These are phyloP conservation scores for Urosaurus nigricauda DNA, from an alignment of 2,797 vertebrate species.

Conservation along the genomic window DNA sequence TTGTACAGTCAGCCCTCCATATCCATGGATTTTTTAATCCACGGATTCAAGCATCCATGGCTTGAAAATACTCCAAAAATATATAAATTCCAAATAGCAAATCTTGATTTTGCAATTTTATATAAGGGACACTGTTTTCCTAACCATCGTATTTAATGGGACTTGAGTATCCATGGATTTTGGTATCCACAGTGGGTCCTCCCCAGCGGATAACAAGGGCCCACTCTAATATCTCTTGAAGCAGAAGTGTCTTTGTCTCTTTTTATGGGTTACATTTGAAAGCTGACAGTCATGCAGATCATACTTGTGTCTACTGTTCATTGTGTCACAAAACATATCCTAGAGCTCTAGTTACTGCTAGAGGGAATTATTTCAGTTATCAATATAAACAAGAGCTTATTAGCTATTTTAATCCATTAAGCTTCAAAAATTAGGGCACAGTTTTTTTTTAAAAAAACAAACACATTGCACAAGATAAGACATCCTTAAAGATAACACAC, in stretches of 20 bases:
- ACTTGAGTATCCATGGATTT: too few relatives aligned
- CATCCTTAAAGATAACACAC: background rate
- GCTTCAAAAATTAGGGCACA: constrained; percentile 13
- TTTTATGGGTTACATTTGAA: constrained; percentile 36
- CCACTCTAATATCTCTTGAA: constrained; percentile 56
- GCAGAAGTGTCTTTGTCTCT: constrained; percentile 68
- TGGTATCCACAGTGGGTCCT: too few relatives aligned
- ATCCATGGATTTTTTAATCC: too few relatives aligned
- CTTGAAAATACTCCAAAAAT: too few relatives aligned
- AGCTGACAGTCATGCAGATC: constrained; percentile 35
- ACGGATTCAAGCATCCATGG: too few relatives aligned
- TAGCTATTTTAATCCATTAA: constrained; percentile 32
- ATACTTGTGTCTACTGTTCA: constrained; percentile 20
- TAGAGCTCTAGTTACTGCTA: constrained; percentile 25
- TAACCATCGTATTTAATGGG: too few relatives aligned
- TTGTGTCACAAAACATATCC: constrained; percentile 1
- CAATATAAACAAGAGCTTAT: constrained; percentile 31
- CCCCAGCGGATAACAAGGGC: too few relatives aligned
- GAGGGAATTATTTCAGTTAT: constrained; percentile 36
- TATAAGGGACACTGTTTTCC: too few relatives aligned
- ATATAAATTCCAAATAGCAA: too few relatives aligned
- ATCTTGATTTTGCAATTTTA: too few relatives aligned
- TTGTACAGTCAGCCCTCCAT: too few relatives aligned
- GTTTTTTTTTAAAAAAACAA: background rate
- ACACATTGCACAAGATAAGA: background rate